Evolutionary conservation across 2,797 vertebrate genomes (phyloP).

Genomic region (Gadopsis bispinosus): DNA sequence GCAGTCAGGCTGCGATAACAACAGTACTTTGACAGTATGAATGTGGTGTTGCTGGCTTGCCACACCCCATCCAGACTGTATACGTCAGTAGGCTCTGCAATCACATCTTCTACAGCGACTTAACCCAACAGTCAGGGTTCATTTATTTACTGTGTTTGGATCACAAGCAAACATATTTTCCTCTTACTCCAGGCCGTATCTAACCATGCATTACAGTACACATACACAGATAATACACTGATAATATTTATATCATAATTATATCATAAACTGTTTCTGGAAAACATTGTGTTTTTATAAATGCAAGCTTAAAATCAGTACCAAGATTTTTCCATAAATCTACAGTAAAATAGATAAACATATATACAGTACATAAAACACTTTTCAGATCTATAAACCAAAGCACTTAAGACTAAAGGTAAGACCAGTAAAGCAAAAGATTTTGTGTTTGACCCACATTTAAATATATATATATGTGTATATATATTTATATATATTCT

Average conservation of each 20-base stretch:
- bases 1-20: slow-evolving; percentile 89
- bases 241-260: background rate
- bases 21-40: slow-evolving; percentile 90
- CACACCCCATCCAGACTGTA: slow-evolving; percentile 89
- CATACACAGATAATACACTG: background rate
- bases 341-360: background rate
- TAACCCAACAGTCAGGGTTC: slow-evolving; percentile 48
- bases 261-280: too few relatives aligned
- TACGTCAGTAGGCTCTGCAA: slow-evolving; percentile 87
- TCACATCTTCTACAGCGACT: slow-evolving; percentile 92
- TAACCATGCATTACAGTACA: background rate
- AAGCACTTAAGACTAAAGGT: background rate
- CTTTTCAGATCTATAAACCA: background rate
- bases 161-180: background rate
- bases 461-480: too few relatives aligned
- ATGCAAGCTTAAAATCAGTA: background rate
- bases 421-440: background rate
- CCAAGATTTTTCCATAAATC: background rate
- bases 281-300: too few relatives aligned
- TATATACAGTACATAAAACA: background rate
- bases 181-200: background rate
- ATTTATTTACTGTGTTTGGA: background rate
- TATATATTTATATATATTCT: too few relatives aligned
- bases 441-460: background rate
- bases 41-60: slow-evolving; percentile 90